Conservation (phyloP, 2,797 vertebrate species). For the Bovichtus diacanthus region DNA sequence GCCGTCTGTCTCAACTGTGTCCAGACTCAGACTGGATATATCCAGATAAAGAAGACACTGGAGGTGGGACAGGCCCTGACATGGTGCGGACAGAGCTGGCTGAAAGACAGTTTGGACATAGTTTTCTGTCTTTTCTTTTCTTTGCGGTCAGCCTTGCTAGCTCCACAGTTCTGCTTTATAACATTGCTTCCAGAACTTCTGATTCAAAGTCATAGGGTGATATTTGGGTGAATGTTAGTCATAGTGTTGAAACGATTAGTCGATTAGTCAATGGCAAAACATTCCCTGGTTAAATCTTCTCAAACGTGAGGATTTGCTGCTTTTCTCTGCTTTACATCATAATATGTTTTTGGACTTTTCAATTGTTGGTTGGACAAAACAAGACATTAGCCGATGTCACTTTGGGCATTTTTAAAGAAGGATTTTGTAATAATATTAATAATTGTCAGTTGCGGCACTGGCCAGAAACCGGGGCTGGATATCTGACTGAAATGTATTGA, state of each 20-base stretch:
- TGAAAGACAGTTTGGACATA: background rate
- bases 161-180: background rate
- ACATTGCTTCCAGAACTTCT: background rate
- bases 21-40: background rate
- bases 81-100: background rate
- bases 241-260: background rate
- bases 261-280: background rate
- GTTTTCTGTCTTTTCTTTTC: too few species aligned
- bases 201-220: background rate
- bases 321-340: background rate
- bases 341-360: background rate
- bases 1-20: background rate
- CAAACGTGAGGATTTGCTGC: background rate
- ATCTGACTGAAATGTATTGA: background rate
- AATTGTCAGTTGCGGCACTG: background rate
- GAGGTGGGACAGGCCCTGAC: background rate
- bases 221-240: background rate
- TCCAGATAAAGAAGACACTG: background rate
- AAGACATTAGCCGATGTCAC: background rate
- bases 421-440: background rate
- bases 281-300: background rate
- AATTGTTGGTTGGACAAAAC: background rate
- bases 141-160: slow-evolving; percentile 1
- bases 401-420: background rate
- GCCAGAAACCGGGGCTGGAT: background rate